Evolutionary conservation across 2,797 vertebrate species (phyloP).

Genomic region (Ibycter americanus): DNA sequence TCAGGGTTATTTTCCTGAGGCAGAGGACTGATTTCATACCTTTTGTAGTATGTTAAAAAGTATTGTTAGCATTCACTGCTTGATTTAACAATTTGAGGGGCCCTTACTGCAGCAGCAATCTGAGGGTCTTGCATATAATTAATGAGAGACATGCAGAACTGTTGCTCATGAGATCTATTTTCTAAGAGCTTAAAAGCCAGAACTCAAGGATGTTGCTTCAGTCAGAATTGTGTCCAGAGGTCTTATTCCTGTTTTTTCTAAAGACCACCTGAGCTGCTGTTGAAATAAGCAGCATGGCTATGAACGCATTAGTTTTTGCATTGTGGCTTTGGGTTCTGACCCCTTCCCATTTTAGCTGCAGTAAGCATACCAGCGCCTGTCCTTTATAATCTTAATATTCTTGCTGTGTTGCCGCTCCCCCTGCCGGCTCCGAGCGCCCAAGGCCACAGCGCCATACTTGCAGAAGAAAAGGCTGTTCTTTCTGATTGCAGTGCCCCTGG

Average conservation of each 20-base stretch:
- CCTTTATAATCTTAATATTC: neutral
- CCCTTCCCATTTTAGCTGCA: neutral
- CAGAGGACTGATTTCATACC: neutral
- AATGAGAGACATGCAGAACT: neutral
- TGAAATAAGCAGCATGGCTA: neutral
- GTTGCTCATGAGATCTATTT: neutral
- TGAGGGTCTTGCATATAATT: neutral
- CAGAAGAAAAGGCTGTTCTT: neutral
- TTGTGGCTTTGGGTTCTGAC: neutral
- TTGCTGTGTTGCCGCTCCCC: neutral
- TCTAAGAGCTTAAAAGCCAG: neutral
- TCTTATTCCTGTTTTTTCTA: neutral
- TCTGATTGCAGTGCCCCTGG: fast-evolving
- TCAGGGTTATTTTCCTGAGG: neutral
- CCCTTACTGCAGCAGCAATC: neutral
- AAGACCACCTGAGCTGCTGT: neutral
- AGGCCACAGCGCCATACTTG: too few relatives aligned
- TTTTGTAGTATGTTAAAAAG: neutral
- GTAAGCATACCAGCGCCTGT: neutral
- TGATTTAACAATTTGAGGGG: neutral
- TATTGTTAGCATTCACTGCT: neutral
- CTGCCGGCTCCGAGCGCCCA: neutral
- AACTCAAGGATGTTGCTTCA: neutral
- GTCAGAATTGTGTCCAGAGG: neutral
- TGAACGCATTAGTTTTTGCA: neutral